Percentiles rank a stretch among this genome's conserved stretches.
phyloP scores from a whole-genome alignment of 2,113 vertebrate genomes.

The Eptatretus burgeri region DNA sequence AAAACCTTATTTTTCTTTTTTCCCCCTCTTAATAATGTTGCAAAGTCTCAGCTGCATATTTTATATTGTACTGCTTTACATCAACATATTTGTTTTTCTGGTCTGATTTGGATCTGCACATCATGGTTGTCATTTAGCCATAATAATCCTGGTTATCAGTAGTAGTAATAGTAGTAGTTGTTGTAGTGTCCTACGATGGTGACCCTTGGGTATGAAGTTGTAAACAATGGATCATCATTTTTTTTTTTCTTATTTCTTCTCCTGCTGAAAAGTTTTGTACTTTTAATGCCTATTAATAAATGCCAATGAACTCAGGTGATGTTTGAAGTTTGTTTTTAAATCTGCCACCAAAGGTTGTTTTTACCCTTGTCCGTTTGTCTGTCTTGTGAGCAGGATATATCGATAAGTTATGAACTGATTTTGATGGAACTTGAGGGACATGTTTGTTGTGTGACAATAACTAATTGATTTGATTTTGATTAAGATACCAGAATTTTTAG shows the following conservation, averaged over 20 bases:
- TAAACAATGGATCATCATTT: background rate
- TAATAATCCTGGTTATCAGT: constrained; percentile 2
- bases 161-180: background rate
- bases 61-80: background rate
- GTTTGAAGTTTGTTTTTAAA: too few species aligned
- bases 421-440: too few species aligned
- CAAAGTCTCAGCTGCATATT: background rate
- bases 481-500: too few species aligned
- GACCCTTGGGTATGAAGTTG: background rate
- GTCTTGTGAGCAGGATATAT: too few species aligned
- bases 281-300: background rate
- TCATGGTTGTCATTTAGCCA: background rate
- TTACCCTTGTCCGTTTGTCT: too few species aligned
- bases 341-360: too few species aligned
- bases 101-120: background rate
- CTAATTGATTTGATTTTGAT: too few species aligned
- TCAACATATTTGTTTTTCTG: constrained; percentile 1
- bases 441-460: too few species aligned
- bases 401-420: too few species aligned
- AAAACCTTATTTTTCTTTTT: constrained; percentile 3
- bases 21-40: background rate
- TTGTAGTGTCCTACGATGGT: background rate
- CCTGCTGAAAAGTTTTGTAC: constrained; percentile 2
- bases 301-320: background rate
- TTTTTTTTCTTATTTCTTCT: background rate